A percentile compares a stretch with the other conserved stretches of the same genome.
phyloP scores from a whole-genome alignment of 1,140 invertebrate genomes.

The Drosophila elegans region DNA sequence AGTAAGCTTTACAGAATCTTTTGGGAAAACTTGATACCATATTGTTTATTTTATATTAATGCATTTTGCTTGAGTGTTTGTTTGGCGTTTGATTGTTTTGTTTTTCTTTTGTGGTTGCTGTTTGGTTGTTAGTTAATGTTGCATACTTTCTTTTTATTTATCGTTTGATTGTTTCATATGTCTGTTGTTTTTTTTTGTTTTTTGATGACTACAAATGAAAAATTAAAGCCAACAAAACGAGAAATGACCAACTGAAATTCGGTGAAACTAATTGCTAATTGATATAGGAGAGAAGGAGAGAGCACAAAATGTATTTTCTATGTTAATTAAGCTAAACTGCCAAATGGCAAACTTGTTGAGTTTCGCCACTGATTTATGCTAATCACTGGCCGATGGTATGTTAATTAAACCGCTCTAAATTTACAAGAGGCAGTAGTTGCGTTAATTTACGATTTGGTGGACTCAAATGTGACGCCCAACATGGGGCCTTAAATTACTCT shows the following conservation, averaged over 20 bases:
- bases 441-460: constrained; percentile 36
- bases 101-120: constrained; percentile 40
- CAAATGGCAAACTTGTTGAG: constrained; percentile 65
- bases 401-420: constrained; percentile 57
- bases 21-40: constrained; percentile 85
- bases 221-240: constrained; percentile 40
- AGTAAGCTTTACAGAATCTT: constrained; percentile 85
- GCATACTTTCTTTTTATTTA: constrained; percentile 83
- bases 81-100: constrained; percentile 56
- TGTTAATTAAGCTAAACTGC: constrained; percentile 35
- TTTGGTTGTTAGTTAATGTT: constrained; percentile 80
- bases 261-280: constrained; percentile 45
- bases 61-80: constrained; percentile 46
- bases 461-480: constrained; percentile 5
- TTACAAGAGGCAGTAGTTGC: constrained; percentile 47
- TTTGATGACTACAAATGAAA: constrained; percentile 73
- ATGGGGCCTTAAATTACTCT: background rate
- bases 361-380: constrained; percentile 66
- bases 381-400: constrained; percentile 48
- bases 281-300: constrained; percentile 27
- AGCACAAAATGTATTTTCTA: constrained; percentile 52
- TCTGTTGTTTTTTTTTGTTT: constrained; percentile 55
- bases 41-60: constrained; percentile 63
- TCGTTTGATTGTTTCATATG: constrained; percentile 70
- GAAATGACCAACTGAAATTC: constrained; percentile 41